Evolutionary conservation across 2,888 invertebrate species (phyloP), one percentile per base, ranked within the genome.

Genomic region (Limnephilus lunatus): DNA sequence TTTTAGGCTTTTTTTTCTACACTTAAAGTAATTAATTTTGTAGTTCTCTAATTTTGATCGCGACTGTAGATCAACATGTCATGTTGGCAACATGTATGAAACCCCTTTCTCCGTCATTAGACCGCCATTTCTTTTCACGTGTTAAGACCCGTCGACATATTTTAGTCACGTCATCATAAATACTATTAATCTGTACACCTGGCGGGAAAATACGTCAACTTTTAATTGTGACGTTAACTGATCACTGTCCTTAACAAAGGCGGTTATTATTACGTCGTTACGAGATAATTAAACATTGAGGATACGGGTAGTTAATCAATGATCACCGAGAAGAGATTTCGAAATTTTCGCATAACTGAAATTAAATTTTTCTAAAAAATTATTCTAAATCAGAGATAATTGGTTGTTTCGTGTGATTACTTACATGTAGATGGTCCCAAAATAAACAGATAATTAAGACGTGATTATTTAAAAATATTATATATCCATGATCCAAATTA

Each of bases 151-250:
- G 35, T 83, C 83, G 39, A 83, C 83, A 35, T 68, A 11, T 83
- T 83, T 83, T 39, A 25, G 83, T 83, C 35, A 83, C 83, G 83
- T 83, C 83, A 83, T 39, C 25, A n/a, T 68, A 25, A n/a, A 68
- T 68, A 68, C 68, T 68, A 68, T 68, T 68, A 68, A 68, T 68
- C 25, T 83, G 83, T 39, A 35, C 83, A 35, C 19, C 83, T 35
- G 39, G 35, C 83, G 83, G 83, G 83, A 35, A 83, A 83, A 83
- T 35, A 39, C 35, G 11, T 35, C 83, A 25, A 83, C 19, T 35
- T 35, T 83, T 83, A 83, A 83, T 83, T 83, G 83, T 83, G 32
- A 35, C 32, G 35, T 35, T 83, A 83, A 83, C 68, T 68, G 68
- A 68, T 83, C 35, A 83, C 35, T 25, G 83, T 83, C 35, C 25